These are phyloP conservation scores for Falco biarmicus DNA, from an alignment of 2,797 vertebrate species.

Conservation along the genomic window DNA sequence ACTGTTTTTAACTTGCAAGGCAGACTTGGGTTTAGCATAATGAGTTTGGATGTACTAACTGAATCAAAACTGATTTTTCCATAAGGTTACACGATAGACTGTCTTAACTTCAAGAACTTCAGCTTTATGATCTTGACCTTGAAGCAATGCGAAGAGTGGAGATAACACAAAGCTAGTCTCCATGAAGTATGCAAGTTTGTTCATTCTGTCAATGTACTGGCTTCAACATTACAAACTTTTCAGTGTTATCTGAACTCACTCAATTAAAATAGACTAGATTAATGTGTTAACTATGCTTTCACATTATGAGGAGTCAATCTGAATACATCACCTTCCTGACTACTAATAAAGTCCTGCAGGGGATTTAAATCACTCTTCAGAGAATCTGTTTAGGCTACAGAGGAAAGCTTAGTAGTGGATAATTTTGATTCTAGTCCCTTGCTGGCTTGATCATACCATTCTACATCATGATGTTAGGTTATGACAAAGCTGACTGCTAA, in stretches of 20 bases:
- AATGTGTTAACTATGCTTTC: background rate
- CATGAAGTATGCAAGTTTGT: background rate
- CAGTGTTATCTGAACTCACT: background rate
- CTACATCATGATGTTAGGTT: background rate
- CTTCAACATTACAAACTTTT: background rate
- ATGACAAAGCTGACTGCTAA: background rate
- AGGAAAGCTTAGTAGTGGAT: background rate
- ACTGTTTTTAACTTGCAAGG: background rate
- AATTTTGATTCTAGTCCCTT: background rate
- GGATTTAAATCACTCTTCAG: background rate
- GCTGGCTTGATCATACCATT: background rate
- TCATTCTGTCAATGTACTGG: background rate
- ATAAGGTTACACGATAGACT: background rate
- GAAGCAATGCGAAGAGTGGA: background rate
- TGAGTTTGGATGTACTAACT: background rate
- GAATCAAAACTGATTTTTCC: background rate
- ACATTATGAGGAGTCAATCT: background rate
- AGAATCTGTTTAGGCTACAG: background rate
- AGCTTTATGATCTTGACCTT: background rate
- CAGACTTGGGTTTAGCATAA: background rate
- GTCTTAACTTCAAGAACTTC: background rate
- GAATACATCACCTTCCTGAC: slow-evolving; percentile 11
- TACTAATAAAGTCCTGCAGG: slow-evolving; percentile 8
- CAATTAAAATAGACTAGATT: background rate
- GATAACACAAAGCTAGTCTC: background rate